A percentile compares a stretch with the other conserved stretches of the same genome.
These are phyloP conservation scores for Pemphredon lugubris DNA, from an alignment of 2,888 invertebrate genomes.

Conservation along the genomic window DNA sequence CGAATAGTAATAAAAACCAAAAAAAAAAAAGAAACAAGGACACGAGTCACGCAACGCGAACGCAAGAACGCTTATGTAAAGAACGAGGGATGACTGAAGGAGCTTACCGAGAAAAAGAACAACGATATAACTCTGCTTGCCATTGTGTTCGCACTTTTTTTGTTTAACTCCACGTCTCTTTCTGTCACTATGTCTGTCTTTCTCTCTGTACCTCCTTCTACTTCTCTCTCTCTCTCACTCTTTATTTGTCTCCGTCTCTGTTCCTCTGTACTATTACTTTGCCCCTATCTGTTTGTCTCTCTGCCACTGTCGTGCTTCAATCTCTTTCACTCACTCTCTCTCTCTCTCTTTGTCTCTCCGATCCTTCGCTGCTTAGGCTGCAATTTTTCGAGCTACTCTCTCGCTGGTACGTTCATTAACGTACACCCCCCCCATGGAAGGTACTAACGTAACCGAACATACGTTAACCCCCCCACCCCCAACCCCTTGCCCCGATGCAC, in stretches of 20 bases:
- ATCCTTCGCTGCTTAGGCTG: slow-evolving; percentile 69
- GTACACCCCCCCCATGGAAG: slow-evolving; percentile 66
- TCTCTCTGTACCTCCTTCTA: slow-evolving; percentile 18
- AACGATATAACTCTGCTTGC: slow-evolving; percentile 76
- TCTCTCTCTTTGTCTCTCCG: slow-evolving; percentile 27
- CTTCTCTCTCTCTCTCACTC: slow-evolving; percentile 31
- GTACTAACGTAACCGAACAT: slow-evolving; percentile 72
- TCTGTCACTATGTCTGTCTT: slow-evolving; percentile 30
- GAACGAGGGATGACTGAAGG: slow-evolving; percentile 70
- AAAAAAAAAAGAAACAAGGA: too few species aligned
- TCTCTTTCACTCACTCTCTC: slow-evolving; percentile 42
- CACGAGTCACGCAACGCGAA: slow-evolving; percentile 69
- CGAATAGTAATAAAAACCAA: slow-evolving; percentile 53
- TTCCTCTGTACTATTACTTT: slow-evolving; percentile 23
- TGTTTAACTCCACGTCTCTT: slow-evolving; percentile 47
- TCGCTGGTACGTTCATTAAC: slow-evolving; percentile 63
- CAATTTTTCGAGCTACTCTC: slow-evolving; percentile 68
- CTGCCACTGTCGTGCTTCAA: slow-evolving; percentile 30
- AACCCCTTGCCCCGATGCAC: too few species aligned
- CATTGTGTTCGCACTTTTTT: slow-evolving; percentile 73
- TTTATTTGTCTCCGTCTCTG: slow-evolving; percentile 39
- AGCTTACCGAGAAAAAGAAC: slow-evolving; percentile 71
- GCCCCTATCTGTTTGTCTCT: slow-evolving; percentile 24
- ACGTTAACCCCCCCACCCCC: slow-evolving; percentile 58
- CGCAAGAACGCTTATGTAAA: slow-evolving; percentile 57